A percentile compares a stretch with the other conserved stretches of the same genome.
These are phyloP conservation scores for Coregonus clupeaformis DNA, from an alignment of 2,113 vertebrate species.

Conservation along the genomic window DNA sequence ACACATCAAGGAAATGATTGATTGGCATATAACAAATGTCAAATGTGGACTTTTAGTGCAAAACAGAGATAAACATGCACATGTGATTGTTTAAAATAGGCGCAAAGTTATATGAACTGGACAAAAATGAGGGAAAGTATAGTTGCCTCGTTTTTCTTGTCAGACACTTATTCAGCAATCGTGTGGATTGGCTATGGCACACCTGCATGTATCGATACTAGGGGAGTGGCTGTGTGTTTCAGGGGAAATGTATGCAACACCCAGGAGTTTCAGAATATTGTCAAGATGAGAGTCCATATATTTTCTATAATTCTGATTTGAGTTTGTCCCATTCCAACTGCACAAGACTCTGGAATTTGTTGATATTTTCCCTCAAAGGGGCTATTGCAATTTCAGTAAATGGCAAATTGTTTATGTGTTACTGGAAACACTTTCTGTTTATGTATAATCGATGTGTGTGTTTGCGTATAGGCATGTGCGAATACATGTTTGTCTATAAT, in stretches of 20 bases:
- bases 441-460: too few relatives aligned
- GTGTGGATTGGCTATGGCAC: not conserved
- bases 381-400: not conserved
- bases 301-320: not conserved
- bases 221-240: not conserved
- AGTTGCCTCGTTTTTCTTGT: not conserved
- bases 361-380: not conserved
- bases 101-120: not conserved
- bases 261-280: not conserved
- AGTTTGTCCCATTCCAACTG: not conserved
- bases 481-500: not conserved
- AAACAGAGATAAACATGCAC: not conserved
- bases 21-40: not conserved
- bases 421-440: not conserved
- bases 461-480: not conserved
- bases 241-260: not conserved
- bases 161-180: not conserved
- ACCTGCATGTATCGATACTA: too few relatives aligned
- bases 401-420: not conserved
- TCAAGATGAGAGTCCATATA: not conserved
- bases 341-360: not conserved
- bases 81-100: not conserved
- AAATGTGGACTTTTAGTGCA: not conserved
- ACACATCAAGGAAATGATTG: not conserved
- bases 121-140: not conserved